Conservation (phyloP, 2,888 invertebrate genomes). For the Erebia epiphron region DNA sequence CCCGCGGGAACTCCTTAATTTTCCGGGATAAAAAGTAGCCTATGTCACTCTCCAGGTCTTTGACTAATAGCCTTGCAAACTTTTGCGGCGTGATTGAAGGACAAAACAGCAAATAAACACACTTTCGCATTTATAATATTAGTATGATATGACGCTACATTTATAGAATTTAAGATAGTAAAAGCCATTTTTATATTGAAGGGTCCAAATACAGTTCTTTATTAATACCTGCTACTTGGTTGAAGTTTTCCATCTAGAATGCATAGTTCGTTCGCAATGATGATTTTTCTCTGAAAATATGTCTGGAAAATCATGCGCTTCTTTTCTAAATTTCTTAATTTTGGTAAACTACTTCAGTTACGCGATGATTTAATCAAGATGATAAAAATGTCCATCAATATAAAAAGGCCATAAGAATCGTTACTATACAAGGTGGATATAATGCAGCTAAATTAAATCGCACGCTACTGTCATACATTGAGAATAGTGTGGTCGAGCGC, state of each 20-base stretch:
- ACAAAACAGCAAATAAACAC: too few relatives aligned
- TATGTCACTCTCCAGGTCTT: too few relatives aligned
- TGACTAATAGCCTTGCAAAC: too few relatives aligned
- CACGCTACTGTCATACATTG: slow-evolving; percentile 9
- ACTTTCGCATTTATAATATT: too few relatives aligned
- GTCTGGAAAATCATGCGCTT: not conserved
- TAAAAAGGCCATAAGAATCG: not conserved
- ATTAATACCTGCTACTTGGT: too few relatives aligned
- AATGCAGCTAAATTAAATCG: slow-evolving; percentile 17
- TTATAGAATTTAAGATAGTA: not conserved
- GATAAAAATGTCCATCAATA: slow-evolving; percentile 1
- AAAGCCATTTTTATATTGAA: slow-evolving; percentile 1
- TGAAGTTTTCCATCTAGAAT: too few relatives aligned
- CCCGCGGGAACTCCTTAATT: too few relatives aligned
- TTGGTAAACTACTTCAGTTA: too few relatives aligned
- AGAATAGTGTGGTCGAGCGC: slow-evolving; percentile 5
- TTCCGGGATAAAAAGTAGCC: too few relatives aligned
- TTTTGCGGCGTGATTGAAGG: too few relatives aligned
- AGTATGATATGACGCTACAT: slow-evolving; percentile 2
- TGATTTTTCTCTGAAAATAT: not conserved
- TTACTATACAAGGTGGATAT: slow-evolving; percentile 15
- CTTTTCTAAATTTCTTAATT: too few relatives aligned
- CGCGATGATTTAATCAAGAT: too few relatives aligned
- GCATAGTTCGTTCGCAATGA: not conserved
- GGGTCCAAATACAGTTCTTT: not conserved